Percentiles rank a stretch among this genome's conserved stretches.
phyloP scores from a whole-genome alignment of 2,888 invertebrate genomes.

The Chydorus sphaericus region DNA sequence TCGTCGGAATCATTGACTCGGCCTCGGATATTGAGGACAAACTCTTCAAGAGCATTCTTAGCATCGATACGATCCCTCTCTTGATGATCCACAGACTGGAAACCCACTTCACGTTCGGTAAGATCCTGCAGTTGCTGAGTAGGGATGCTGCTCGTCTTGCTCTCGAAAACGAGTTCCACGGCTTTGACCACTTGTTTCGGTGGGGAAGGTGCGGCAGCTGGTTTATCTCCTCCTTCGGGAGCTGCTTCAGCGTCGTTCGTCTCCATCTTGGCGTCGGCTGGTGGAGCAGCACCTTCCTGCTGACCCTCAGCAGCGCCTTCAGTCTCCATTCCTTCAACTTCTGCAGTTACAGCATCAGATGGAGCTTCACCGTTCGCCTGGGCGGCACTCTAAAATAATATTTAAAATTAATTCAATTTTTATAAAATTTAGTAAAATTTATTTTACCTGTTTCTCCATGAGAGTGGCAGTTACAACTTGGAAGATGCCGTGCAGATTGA shows the following conservation, averaged over 20 bases:
- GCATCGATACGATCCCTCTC: slow-evolving; percentile 93
- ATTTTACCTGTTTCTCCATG: slow-evolving; percentile 26
- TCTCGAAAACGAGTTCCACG: slow-evolving; percentile 69
- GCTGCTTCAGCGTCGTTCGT: slow-evolving; percentile 14
- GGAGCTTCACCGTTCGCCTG: slow-evolving; percentile 1
- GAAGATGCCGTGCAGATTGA: slow-evolving; percentile 87
- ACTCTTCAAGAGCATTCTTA: slow-evolving; percentile 93
- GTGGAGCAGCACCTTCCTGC: slow-evolving; percentile 53
- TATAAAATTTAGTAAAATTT: background rate
- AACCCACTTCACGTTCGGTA: slow-evolving; percentile 61
- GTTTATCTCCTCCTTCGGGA: slow-evolving; percentile 35
- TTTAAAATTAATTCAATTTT: background rate
- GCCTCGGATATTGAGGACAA: slow-evolving; percentile 88
- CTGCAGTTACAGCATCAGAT: background rate
- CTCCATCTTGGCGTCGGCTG: slow-evolving; percentile 19
- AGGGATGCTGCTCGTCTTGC: slow-evolving; percentile 53
- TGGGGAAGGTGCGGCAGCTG: slow-evolving; percentile 14
- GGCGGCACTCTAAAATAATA: background rate
- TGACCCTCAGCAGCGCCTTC: slow-evolving; percentile 29
- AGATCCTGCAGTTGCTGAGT: slow-evolving; percentile 54
- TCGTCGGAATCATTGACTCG: slow-evolving; percentile 65
- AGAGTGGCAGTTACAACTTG: slow-evolving; percentile 71
- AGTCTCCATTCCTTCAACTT: slow-evolving; percentile 14
- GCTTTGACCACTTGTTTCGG: slow-evolving; percentile 67
- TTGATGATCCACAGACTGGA: slow-evolving; percentile 71